Evolutionary conservation across 2,797 vertebrate genomes (phyloP).

Genomic region (Liparis tanakae): DNA sequence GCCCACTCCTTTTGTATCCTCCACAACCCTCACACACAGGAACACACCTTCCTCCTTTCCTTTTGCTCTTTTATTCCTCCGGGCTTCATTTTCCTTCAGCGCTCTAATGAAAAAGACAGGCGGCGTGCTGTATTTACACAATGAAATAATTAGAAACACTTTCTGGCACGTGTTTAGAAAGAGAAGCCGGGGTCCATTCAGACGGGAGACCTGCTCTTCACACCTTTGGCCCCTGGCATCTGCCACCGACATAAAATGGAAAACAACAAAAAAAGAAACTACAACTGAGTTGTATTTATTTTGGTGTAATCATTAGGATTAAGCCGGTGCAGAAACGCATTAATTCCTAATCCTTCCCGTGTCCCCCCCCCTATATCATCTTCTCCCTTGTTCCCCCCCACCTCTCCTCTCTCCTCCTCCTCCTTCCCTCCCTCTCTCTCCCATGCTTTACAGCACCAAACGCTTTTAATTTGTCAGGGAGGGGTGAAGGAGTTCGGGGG

Average conservation of each 20-base stretch:
- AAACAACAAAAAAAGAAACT: conserved; percentile 61
- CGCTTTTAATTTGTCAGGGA: conserved; percentile 86
- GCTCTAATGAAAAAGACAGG: background rate
- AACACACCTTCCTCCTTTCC: conserved; percentile 25
- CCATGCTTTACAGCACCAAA: conserved; percentile 79
- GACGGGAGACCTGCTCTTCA: conserved; percentile 50
- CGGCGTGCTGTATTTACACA: conserved; percentile 28
- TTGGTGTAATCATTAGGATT: conserved; percentile 93
- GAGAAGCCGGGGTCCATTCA: conserved; percentile 47
- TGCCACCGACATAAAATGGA: conserved; percentile 75
- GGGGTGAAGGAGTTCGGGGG: conserved; percentile 47
- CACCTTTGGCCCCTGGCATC: conserved; percentile 76
- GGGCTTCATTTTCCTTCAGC: conserved; percentile 36
- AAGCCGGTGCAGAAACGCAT: conserved; percentile 84
- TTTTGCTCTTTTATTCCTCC: conserved; percentile 23
- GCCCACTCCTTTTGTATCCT: conserved; percentile 46
- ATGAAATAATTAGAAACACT: conserved; percentile 41
- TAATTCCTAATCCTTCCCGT: conserved; percentile 87
- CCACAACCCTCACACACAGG: conserved; percentile 23
- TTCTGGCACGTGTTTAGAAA: conserved; percentile 21
- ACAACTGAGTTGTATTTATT: conserved; percentile 89
- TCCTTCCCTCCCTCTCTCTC: conserved; percentile 41
- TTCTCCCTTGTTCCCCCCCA: conserved; percentile 51
- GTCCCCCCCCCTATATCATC: conserved; percentile 62
- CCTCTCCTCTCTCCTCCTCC: conserved; percentile 43